Conservation (phyloP, 1,140 invertebrate genomes). For the Varroa destructor region DNA sequence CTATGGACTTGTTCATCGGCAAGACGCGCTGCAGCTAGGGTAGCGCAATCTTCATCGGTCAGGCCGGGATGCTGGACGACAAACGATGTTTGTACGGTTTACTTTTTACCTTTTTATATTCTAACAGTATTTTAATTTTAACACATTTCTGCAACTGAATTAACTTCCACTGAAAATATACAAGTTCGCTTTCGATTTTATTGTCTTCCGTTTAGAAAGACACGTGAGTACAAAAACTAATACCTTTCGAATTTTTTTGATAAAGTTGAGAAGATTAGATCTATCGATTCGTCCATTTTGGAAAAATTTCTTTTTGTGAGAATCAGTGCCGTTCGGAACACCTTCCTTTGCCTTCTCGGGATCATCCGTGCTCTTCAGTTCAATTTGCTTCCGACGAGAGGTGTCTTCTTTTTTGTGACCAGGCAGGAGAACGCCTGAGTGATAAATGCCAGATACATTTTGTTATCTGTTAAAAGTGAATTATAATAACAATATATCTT, state of each 20-base stretch:
- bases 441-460: no score
- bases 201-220: no score
- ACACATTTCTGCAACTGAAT: no score
- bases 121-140: no score
- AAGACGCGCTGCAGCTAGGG: slow-evolving; percentile 47
- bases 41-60: slow-evolving; percentile 48
- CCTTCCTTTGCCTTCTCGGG: slow-evolving; percentile 8
- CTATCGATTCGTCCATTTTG: slow-evolving; percentile 44
- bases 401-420: slow-evolving; percentile 35
- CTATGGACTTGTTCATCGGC: slow-evolving; percentile 46
- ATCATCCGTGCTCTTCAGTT: slow-evolving; percentile 40
- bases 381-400: slow-evolving; percentile 40
- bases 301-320: slow-evolving; percentile 38
- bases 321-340: slow-evolving; percentile 2
- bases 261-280: slow-evolving; percentile 44
- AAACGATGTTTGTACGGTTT: slow-evolving; percentile 37
- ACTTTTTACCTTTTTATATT: no score
- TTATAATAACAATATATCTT: no score
- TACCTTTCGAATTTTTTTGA: slow-evolving; percentile 37
- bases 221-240: background rate
- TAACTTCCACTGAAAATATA: background rate
- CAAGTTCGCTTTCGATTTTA: no score
- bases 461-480: no score
- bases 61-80: slow-evolving; percentile 47
- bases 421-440: background rate